Percentiles rank a stretch among this genome's conserved stretches.
Evolutionary conservation across 2,888 invertebrate genomes (phyloP).

Genomic region (Orchesella flavescens): DNA sequence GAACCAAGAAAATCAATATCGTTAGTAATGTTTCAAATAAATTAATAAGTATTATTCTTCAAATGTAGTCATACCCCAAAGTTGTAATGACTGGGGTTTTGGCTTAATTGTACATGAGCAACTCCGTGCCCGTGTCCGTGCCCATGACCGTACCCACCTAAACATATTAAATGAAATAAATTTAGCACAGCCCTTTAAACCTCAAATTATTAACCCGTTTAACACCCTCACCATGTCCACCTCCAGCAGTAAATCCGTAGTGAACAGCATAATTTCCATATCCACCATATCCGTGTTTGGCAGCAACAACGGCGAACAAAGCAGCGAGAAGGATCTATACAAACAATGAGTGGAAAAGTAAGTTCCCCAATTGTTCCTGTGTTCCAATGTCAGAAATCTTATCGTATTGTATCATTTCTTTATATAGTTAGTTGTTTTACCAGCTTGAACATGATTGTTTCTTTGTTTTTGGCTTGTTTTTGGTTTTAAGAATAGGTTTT

Average conservation of each 20-base stretch:
- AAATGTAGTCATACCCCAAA: conserved; percentile 27
- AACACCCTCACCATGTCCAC: conserved; percentile 16
- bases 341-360: not conserved
- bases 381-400: too few species aligned
- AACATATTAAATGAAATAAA: not conserved
- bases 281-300: conserved; percentile 32
- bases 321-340: conserved; percentile 33
- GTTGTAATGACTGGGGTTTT: conserved; percentile 38
- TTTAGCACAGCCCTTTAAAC: not conserved
- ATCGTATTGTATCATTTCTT: too few species aligned
- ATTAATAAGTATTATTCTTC: not conserved
- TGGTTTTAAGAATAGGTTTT: too few species aligned
- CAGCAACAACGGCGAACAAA: conserved; percentile 24
- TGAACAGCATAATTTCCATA: conserved; percentile 29
- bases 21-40: not conserved
- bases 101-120: conserved; percentile 18
- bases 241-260: conserved; percentile 30
- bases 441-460: conserved; percentile 37
- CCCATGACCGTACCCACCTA: conserved; percentile 26
- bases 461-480: too few species aligned
- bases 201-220: conserved; percentile 13
- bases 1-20: not conserved
- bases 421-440: conserved; percentile 3
- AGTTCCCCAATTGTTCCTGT: too few species aligned
- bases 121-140: conserved; percentile 25